Evolutionary conservation across 2,113 vertebrate species (phyloP).

Genomic region (Nyctibius bracteatus): DNA sequence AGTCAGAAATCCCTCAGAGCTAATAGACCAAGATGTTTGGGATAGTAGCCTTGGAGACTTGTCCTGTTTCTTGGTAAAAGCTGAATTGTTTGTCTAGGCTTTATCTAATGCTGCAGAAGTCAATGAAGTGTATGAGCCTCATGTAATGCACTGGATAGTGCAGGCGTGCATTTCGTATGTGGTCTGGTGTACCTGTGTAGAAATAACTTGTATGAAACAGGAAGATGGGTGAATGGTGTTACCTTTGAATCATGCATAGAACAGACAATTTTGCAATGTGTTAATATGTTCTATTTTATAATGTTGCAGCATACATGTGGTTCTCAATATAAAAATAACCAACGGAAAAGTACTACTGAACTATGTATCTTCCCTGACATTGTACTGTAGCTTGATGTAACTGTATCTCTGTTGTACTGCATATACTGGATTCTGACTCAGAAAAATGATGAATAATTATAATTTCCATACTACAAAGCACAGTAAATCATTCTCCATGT

Average conservation of each 20-base stretch:
- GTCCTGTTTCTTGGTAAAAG: background rate
- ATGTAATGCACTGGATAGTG: background rate
- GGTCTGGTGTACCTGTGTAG: background rate
- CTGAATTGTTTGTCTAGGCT: background rate
- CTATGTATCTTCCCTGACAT: fast-evolving
- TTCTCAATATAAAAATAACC: background rate
- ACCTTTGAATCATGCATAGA: background rate
- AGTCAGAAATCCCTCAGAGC: background rate
- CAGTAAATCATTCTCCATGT: background rate
- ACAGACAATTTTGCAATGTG: background rate
- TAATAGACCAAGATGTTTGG: background rate
- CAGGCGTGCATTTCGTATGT: fast-evolving
- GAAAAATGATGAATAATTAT: background rate
- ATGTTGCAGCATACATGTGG: background rate
- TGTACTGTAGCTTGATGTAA: background rate
- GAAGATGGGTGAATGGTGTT: background rate
- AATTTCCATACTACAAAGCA: background rate
- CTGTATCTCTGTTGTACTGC: background rate
- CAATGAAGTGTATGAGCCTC: fast-evolving
- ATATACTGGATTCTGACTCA: background rate
- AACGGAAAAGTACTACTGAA: background rate
- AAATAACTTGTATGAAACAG: background rate
- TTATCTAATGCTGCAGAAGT: background rate
- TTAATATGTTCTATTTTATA: background rate
- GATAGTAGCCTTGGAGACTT: background rate